Base-by-base conservation (phyloP, 2,888 invertebrate genomes). In the Fragum sueziense region DNA sequence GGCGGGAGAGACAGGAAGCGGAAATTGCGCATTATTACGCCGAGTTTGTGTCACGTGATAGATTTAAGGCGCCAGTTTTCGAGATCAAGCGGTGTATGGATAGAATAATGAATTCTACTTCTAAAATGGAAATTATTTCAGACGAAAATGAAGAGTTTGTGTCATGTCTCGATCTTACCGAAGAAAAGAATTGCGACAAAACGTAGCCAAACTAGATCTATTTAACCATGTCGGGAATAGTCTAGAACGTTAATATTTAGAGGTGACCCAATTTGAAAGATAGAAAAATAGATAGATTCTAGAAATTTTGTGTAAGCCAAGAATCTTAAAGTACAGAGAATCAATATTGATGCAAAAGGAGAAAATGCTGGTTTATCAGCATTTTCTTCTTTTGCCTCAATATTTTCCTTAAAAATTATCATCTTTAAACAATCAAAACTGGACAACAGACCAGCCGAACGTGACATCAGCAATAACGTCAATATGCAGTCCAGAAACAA, bases 1-100 rank as follows among this genome's bases (percentile, higher is more conserved):
- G 86, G 11, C 68, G 86, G 17, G 88, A 88, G 59, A 82, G 74
- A 67, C 82, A 87, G 67, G 88, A 88, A 70, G 88, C 87, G 6
- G 84, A 87, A 62, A 83, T 84, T 70, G 80, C 80, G 0, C 76
- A 80, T 51, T 88, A 86, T 61, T 88, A 87, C 70, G 73, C 79
- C 14, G 88, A 88, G 41, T 88, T 75, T 75, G 87, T 88, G 22
- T 67, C 82, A 17, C 69, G 87, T 27, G 88, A 88, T 51, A 80
- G 83, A 59, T 88, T 88, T 65, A 85, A 85, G 54, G 79, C 82
- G 1, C 76, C 88, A 0, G 76, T 70, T 33, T 79, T 68, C 34
- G 69, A 82, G 34, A 31, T 82, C 51, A 65, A 77, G 25, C 73
- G 75, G 14, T 74, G 79, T 37, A 80, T 86, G 81, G 71, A 80